Evolutionary conservation across 2,888 invertebrate genomes (phyloP).

Genomic region (Campoplex nolae): DNA sequence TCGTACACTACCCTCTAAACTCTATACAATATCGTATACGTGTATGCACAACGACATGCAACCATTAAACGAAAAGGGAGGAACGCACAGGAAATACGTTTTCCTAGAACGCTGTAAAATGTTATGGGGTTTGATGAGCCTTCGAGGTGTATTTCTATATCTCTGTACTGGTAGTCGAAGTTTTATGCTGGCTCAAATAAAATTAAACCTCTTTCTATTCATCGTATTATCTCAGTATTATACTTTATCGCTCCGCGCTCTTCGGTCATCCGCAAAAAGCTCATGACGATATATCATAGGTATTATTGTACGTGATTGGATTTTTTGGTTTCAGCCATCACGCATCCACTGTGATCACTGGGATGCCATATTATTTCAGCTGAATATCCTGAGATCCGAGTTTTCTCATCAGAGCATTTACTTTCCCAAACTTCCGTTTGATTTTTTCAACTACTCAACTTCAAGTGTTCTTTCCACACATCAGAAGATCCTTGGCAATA

Average conservation of each 20-base stretch:
- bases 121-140: slow-evolving; percentile 70
- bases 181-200: slow-evolving; percentile 46
- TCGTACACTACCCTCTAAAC: slow-evolving; percentile 25
- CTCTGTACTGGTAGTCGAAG: slow-evolving; percentile 7
- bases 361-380: slow-evolving; percentile 69
- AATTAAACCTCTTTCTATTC: slow-evolving; percentile 59
- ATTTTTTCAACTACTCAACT: background rate
- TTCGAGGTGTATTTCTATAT: slow-evolving; percentile 53
- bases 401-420: background rate
- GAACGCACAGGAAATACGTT: slow-evolving; percentile 48
- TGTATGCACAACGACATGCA: slow-evolving; percentile 24
- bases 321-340: slow-evolving; percentile 17
- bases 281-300: background rate
- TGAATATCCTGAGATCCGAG: slow-evolving; percentile 54
- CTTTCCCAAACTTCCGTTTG: background rate
- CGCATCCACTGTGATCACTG: slow-evolving; percentile 54
- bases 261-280: slow-evolving; percentile 8
- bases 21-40: slow-evolving; percentile 8
- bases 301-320: background rate
- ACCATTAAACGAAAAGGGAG: slow-evolving; percentile 49
- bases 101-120: slow-evolving; percentile 63
- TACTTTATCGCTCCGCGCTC: slow-evolving; percentile 36
- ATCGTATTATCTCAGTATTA: slow-evolving; percentile 52
- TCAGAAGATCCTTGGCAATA: background rate
- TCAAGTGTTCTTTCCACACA: background rate